Evolutionary conservation across 2,113 vertebrate genomes (phyloP).

Genomic region (Paratilapia polleni): DNA sequence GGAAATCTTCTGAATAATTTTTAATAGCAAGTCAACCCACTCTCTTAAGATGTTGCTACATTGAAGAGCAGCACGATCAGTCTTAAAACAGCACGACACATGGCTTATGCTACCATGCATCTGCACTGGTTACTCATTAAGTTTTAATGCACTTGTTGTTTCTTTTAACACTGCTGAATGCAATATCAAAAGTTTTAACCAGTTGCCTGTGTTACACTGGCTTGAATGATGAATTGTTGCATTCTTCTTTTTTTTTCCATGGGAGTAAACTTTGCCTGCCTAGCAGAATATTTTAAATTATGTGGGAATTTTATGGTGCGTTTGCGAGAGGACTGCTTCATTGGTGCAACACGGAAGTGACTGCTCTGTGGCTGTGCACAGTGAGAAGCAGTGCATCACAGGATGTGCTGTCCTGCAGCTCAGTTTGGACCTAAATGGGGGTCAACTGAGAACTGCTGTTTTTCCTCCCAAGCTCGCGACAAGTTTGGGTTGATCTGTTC

Average conservation of each 20-base stretch:
- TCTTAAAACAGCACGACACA: neutral
- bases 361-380: conserved; percentile 22
- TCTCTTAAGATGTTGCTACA: conserved; percentile 37
- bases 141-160: neutral
- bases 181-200: neutral
- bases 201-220: conserved; percentile 31
- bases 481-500: conserved; percentile 17
- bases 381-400: neutral
- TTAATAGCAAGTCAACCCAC: conserved; percentile 37
- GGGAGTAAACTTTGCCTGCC: neutral
- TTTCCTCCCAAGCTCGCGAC: neutral
- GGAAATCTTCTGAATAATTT: conserved; percentile 43
- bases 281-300: neutral
- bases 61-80: conserved; percentile 13
- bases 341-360: conserved; percentile 14
- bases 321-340: conserved; percentile 12
- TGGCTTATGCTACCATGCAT: conserved; percentile 9
- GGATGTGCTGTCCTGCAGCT: conserved; percentile 15
- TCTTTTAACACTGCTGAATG: conserved; percentile 25
- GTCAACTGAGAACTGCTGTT: conserved; percentile 20
- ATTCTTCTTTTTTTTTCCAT: neutral
- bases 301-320: neutral
- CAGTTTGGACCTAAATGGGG: conserved; percentile 6
- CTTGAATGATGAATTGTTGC: neutral
- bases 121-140: neutral